Evolutionary conservation across 2,888 invertebrate species (phyloP).

Genomic region (Mesochorus sp.): DNA sequence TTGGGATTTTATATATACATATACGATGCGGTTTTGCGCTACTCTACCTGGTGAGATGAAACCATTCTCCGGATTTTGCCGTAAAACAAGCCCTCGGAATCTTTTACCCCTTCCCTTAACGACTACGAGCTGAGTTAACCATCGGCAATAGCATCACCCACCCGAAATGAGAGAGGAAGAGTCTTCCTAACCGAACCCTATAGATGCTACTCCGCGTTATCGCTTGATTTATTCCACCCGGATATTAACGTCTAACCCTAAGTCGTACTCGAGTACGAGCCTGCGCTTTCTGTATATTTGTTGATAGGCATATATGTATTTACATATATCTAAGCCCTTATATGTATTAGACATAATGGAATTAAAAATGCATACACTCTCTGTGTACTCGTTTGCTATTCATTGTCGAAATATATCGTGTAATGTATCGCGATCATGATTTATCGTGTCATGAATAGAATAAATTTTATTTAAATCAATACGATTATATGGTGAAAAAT

Average conservation of each 20-base stretch:
- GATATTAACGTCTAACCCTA: conserved; percentile 62
- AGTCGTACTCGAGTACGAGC: conserved; percentile 39
- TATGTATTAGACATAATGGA: neutral
- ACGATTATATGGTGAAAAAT: too few relatives aligned
- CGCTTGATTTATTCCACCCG: conserved; percentile 61
- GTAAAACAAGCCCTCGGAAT: conserved; percentile 42
- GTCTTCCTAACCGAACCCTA: conserved; percentile 10
- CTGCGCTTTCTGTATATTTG: neutral
- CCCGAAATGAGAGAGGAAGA: neutral
- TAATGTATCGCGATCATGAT: too few relatives aligned
- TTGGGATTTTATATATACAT: conserved; percentile 15
- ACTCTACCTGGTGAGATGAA: conserved; percentile 30
- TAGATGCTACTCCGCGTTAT: conserved; percentile 41
- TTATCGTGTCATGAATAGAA: too few relatives aligned
- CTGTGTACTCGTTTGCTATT: neutral
- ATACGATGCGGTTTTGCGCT: conserved; percentile 24
- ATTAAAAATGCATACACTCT: neutral
- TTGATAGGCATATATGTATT: conserved; percentile 12
- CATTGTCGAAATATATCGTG: neutral
- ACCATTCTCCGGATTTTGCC: conserved; percentile 42
- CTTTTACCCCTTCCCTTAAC: conserved; percentile 50
- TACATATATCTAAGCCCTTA: neutral
- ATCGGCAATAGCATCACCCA: neutral
- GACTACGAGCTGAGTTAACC: conserved; percentile 29
- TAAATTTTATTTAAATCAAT: too few relatives aligned